phyloP scores from a whole-genome alignment of 35 echinoderm and acorn worm genomes.

The Apostichopus parvimensis region DNA sequence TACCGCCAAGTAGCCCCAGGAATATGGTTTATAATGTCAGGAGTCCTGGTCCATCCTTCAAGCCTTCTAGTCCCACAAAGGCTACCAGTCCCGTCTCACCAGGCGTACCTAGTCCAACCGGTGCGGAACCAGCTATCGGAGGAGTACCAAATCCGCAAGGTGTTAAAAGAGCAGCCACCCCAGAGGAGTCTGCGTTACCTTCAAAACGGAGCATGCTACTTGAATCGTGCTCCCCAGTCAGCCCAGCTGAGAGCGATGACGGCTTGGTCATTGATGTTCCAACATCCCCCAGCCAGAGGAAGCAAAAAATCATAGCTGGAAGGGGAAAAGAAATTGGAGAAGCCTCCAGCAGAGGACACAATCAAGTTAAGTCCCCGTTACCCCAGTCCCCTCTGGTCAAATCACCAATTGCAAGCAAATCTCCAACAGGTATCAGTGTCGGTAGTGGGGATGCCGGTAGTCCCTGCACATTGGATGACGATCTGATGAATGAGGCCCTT shows the following conservation, averaged over 20 bases:
- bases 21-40: conserved; percentile 34
- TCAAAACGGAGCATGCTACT: conserved; percentile 33
- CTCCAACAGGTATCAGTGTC: conserved; percentile 53
- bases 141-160: conserved; percentile 42
- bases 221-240: conserved; percentile 56
- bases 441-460: conserved; percentile 52
- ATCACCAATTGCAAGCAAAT: conserved; percentile 62
- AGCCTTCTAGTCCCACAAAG: conserved; percentile 40
- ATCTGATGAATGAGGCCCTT: conserved; percentile 96
- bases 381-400: conserved; percentile 77
- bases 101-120: conserved; percentile 69
- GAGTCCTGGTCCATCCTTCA: conserved; percentile 35
- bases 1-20: conserved; percentile 56
- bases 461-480: conserved; percentile 95
- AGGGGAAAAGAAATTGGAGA: background rate
- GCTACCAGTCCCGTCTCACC: conserved; percentile 65
- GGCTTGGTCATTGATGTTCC: conserved; percentile 80
- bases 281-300: conserved; percentile 53
- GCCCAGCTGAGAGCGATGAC: conserved; percentile 78
- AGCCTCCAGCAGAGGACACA: background rate
- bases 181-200: conserved; percentile 50
- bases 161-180: conserved; percentile 78
- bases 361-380: conserved; percentile 58
- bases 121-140: conserved; percentile 21
- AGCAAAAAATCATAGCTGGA: conserved; percentile 4